Percentiles rank a stretch among this genome's conserved stretches.
These are phyloP conservation scores for Gavialis gangeticus DNA, from an alignment of 2,113 vertebrate genomes.

Conservation along the genomic window DNA sequence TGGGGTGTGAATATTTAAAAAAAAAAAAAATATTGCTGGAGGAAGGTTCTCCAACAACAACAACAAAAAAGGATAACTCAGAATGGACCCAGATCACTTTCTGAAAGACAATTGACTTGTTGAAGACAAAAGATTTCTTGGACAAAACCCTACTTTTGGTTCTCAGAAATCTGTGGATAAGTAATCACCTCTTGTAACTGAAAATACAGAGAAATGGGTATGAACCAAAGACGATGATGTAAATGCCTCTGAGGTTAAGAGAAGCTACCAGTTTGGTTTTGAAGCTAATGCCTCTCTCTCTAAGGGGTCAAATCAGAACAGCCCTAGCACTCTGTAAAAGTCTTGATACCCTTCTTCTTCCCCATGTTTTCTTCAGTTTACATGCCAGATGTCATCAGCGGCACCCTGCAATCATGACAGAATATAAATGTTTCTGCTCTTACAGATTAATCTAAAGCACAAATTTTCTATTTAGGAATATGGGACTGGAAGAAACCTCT, in stretches of 20 bases:
- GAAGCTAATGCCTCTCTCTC: neutral
- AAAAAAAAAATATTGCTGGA: neutral
- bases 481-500: too few species aligned
- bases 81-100: neutral
- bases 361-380: too few species aligned
- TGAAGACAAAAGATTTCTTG: neutral
- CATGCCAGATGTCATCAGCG: accelerated
- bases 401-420: neutral
- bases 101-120: neutral
- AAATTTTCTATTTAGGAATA: neutral
- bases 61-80: neutral
- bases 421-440: neutral
- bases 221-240: neutral
- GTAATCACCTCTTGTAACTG: neutral
- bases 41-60: neutral
- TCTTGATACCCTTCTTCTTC: neutral
- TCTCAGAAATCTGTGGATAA: neutral
- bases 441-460: neutral
- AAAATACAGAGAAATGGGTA: accelerated
- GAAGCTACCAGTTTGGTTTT: neutral
- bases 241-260: neutral
- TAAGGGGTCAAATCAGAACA: neutral
- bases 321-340: neutral
- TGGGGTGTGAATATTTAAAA: neutral
- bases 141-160: accelerated